Conservation (phyloP, 2,797 vertebrate genomes). For the Phalanger gymnotis region DNA sequence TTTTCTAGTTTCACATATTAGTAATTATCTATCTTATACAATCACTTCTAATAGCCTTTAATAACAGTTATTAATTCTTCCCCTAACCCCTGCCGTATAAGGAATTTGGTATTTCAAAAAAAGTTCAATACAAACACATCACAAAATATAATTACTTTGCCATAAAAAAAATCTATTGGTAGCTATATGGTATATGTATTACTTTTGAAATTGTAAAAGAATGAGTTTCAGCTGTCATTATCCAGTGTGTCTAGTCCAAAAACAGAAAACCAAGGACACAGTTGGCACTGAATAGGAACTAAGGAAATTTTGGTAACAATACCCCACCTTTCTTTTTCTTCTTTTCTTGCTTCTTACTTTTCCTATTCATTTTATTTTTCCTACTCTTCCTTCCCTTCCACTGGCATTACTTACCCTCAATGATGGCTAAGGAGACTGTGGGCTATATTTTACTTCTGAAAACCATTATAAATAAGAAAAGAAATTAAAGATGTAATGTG, state of each 20-base stretch:
- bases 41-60: background rate
- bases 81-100: background rate
- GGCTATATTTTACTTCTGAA: background rate
- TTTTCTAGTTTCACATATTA: background rate
- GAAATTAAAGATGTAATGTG: background rate
- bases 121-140: background rate
- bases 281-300: background rate
- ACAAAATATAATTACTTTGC: background rate
- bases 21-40: background rate
- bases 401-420: background rate
- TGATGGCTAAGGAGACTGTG: background rate
- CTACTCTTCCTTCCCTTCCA: background rate
- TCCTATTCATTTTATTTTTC: slow-evolving; percentile 12
- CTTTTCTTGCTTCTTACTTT: background rate
- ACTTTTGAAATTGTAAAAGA: background rate
- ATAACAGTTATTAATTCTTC: background rate
- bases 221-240: background rate
- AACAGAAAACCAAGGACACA: background rate
- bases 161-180: background rate
- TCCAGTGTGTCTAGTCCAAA: background rate
- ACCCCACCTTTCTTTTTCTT: background rate
- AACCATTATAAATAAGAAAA: background rate
- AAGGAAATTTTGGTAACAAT: background rate
- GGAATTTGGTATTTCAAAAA: background rate
- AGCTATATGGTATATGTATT: background rate